These are phyloP conservation scores for Homarus americanus DNA, from an alignment of 1,140 invertebrate genomes.

Conservation along the genomic window DNA sequence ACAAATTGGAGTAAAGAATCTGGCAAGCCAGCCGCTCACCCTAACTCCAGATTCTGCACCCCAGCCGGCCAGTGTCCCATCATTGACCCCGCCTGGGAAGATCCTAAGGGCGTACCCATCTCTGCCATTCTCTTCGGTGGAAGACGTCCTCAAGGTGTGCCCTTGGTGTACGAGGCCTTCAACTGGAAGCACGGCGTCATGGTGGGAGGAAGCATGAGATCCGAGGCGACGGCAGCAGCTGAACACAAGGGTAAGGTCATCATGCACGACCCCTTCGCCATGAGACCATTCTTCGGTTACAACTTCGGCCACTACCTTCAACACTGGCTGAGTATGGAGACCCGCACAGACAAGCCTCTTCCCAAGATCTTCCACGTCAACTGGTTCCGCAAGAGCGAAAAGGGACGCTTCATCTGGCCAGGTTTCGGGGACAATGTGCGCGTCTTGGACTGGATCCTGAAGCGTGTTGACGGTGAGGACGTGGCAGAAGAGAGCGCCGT, in stretches of 20 bases:
- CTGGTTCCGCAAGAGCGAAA: constrained; percentile 93
- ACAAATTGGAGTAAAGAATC: constrained; percentile 84
- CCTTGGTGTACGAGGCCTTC: constrained; percentile 94
- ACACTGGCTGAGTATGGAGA: constrained; percentile 94
- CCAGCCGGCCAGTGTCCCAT: constrained; percentile 97
- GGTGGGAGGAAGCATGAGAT: constrained; percentile 95
- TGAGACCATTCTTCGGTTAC: constrained; percentile 99
- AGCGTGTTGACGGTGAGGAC: constrained; percentile 87
- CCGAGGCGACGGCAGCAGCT: constrained; percentile 98
- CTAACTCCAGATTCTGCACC: constrained; percentile 96
- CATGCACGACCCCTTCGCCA: constrained; percentile 99
- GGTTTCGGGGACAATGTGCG: constrained; percentile 98
- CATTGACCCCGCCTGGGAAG: constrained; percentile 87
- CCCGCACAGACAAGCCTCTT: constrained; percentile 82
- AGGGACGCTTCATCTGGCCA: constrained; percentile 96
- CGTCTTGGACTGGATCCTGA: constrained; percentile 96
- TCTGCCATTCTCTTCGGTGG: constrained; percentile 98
- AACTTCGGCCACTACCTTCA: constrained; percentile 97
- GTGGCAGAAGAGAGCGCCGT: constrained; percentile 83
- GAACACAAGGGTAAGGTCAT: constrained; percentile 91
- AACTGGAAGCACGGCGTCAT: constrained; percentile 98
- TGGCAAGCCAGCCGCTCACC: constrained; percentile 91
- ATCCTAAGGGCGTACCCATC: constrained; percentile 94
- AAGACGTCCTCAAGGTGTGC: constrained; percentile 93
- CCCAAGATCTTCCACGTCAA: constrained; percentile 99